A percentile compares a stretch with the other conserved stretches of the same genome.
These are phyloP conservation scores for Brevimyrus niger DNA, from an alignment of 2,113 vertebrate genomes.

Conservation along the genomic window DNA sequence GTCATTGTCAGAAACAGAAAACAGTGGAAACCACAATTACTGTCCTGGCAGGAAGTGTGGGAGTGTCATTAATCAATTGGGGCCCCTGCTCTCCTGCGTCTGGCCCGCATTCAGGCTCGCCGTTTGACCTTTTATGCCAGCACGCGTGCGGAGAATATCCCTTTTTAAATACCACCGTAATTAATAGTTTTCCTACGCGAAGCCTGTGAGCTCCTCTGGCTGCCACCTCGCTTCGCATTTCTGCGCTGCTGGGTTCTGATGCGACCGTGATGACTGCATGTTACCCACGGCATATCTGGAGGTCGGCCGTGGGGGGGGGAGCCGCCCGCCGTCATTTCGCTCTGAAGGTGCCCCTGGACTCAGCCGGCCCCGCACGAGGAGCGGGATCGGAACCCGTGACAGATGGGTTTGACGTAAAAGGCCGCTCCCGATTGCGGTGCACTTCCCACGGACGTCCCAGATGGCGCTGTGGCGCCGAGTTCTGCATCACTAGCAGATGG, in stretches of 20 bases:
- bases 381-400: background rate
- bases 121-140: background rate
- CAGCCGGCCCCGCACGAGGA: background rate
- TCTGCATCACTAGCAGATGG: background rate
- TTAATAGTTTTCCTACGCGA: background rate
- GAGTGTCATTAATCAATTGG: conserved; percentile 7
- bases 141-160: background rate
- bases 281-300: background rate
- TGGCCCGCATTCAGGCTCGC: background rate
- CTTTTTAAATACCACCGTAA: background rate
- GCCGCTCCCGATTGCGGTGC: background rate
- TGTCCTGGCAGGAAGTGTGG: conserved; percentile 15
- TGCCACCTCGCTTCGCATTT: background rate
- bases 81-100: background rate
- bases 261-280: background rate
- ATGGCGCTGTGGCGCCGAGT: background rate
- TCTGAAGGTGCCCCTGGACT: background rate
- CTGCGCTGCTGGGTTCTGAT: background rate
- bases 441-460: background rate
- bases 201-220: background rate
- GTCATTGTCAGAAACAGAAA: background rate
- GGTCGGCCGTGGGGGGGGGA: background rate
- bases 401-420: background rate
- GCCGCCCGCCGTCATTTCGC: background rate
- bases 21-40: background rate